Evolutionary conservation across 2,113 vertebrate species (phyloP).

Genomic region (Microcebus jonahi): DNA sequence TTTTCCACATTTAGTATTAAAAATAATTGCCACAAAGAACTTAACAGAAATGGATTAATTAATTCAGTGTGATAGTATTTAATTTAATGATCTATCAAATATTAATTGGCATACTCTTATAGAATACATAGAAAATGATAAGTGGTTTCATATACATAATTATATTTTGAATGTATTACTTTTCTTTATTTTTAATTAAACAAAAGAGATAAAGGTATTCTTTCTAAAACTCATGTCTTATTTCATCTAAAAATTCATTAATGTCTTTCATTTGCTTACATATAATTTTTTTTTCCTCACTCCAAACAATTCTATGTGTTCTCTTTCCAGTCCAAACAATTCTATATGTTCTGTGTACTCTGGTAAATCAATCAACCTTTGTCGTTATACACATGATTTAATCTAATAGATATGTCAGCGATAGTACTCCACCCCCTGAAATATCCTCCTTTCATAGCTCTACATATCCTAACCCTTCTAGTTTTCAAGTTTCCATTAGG

Average conservation of each 20-base stretch:
- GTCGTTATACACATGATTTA: neutral
- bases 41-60: constrained; percentile 2
- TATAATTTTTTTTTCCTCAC: neutral
- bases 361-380: constrained; percentile 3
- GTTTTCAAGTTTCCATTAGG: neutral
- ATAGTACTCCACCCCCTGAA: neutral
- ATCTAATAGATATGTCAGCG: neutral
- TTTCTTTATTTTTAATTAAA: neutral
- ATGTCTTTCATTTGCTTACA: neutral
- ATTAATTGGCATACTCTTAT: neutral
- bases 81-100: constrained; percentile 21
- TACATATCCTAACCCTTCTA: neutral
- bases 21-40: neutral
- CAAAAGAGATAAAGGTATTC: neutral
- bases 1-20: neutral
- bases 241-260: constrained; percentile 1
- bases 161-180: neutral
- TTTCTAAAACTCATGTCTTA: neutral
- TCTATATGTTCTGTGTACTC: neutral
- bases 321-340: neutral
- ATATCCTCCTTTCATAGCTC: neutral
- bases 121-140: neutral
- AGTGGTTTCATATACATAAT: neutral
- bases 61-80: neutral
- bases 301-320: neutral